Evolutionary conservation across 2,113 vertebrate species (phyloP), one percentile per base, ranked within the genome.

Genomic region (Brachionichthys hirsutus): DNA sequence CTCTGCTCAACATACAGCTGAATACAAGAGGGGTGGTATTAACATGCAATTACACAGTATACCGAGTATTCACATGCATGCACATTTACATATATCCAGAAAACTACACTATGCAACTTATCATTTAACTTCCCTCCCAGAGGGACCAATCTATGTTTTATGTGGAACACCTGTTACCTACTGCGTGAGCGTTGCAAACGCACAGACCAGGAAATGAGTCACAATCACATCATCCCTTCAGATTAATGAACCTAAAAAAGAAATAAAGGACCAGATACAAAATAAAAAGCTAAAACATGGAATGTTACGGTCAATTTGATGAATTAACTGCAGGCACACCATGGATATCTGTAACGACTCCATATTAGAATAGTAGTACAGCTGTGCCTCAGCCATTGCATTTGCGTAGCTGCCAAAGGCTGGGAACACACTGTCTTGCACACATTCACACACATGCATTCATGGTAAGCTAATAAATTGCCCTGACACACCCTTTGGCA

Each of bases 361-460:
- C 73, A 73, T 88, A 89, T 89, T 89, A 88, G 79, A 87, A 78
- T 65, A 77, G 68, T 67, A 72, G 60, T 78, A 75, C 88, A 90
- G 90, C 89, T 91, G 89, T 82, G 81, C 73, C 77, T 84, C 66
- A 76, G 81, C 77, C 85, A 84, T 77, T 81, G 80, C 81, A 76
- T 80, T 82, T 67, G 66, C 75, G 50, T 67, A 80, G 67, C 70
- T 73, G 81, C 85, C 85, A 81, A 62, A 57, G 71, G 84, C 79
- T 83, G 70, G 74, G 68, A 75, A 84, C 80, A 78, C 75, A 72
- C 65, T 67, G 56, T 48, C 75, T 61, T 62, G 9, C 45, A 9
- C 56, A 65, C 63, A 67, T 59, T 41, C 51, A 60, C 62, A 77
- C 75, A 75, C 75, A 54, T 11, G 19, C 61, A 72, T 56, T 64